These are phyloP conservation scores for Calidris pugnax DNA, from an alignment of 2,113 vertebrate genomes.

Conservation along the genomic window DNA sequence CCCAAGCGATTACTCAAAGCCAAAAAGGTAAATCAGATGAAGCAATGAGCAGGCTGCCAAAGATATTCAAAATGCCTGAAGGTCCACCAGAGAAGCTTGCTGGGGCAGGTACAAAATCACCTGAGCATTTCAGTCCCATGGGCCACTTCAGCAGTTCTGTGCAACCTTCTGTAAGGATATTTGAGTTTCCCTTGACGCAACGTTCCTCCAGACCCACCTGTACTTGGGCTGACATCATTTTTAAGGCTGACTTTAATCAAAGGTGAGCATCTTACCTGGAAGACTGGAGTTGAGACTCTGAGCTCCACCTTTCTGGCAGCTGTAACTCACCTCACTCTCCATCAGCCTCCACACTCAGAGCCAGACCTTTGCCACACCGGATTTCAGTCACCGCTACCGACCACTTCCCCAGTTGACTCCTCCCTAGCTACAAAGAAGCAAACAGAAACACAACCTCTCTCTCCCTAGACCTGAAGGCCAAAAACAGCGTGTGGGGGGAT, in stretches of 20 bases:
- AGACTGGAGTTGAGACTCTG: slow-evolving; percentile 5
- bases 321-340: slow-evolving; percentile 18
- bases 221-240: not conserved
- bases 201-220: not conserved
- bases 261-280: slow-evolving; percentile 49
- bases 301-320: not conserved
- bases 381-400: not conserved
- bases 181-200: not conserved
- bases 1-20: not conserved
- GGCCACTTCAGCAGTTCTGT: not conserved
- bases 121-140: not conserved
- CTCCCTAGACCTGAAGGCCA: not conserved
- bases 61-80: not conserved
- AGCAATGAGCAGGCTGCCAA: not conserved
- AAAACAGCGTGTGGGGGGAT: accelerated
- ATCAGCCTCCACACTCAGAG: not conserved
- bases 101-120: not conserved
- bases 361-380: not conserved
- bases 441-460: slow-evolving; percentile 15
- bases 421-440: slow-evolving; percentile 38
- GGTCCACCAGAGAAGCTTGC: not conserved
- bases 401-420: not conserved
- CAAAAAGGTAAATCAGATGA: not conserved
- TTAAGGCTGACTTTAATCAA: not conserved
- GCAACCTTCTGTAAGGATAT: not conserved